Conservation (phyloP, 2,797 vertebrate species). For the Takifugu ocellatus region DNA sequence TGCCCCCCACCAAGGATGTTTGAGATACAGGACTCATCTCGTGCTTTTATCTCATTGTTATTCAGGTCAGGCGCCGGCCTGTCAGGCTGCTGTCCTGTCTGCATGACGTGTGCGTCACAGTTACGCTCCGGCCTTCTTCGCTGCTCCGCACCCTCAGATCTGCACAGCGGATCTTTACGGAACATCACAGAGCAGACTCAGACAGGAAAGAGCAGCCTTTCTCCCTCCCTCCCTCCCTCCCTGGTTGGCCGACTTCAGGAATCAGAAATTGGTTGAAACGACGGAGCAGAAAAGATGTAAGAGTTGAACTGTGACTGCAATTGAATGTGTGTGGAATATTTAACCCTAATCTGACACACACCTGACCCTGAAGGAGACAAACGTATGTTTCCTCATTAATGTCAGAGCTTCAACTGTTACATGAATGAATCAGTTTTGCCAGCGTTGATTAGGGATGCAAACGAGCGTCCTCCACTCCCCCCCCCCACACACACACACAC, state of each 20-base stretch:
- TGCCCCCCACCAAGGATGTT: constrained; percentile 3
- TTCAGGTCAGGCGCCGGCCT: constrained; percentile 43
- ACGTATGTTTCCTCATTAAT: neutral
- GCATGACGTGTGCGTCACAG: constrained; percentile 26
- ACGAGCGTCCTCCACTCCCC: neutral
- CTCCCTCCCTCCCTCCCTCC: neutral
- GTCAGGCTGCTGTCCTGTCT: constrained; percentile 40
- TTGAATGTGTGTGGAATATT: too few relatives aligned
- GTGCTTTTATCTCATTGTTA: constrained; percentile 54
- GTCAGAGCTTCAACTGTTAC: too few relatives aligned
- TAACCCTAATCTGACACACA: too few relatives aligned
- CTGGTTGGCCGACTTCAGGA: too few relatives aligned
- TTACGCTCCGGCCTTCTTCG: constrained; percentile 38
- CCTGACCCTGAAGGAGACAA: neutral
- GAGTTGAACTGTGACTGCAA: too few relatives aligned
- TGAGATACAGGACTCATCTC: constrained; percentile 18
- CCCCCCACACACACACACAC: neutral
- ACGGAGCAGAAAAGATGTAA: too few relatives aligned
- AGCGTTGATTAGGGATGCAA: neutral
- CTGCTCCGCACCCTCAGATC: constrained; percentile 37
- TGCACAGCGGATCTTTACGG: constrained; percentile 25
- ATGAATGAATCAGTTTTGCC: too few relatives aligned
- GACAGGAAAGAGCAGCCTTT: neutral
- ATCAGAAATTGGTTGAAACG: too few relatives aligned
- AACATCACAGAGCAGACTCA: constrained; percentile 15